phyloP scores from a whole-genome alignment of 2,888 invertebrate genomes.

The Ophion ellenae region DNA sequence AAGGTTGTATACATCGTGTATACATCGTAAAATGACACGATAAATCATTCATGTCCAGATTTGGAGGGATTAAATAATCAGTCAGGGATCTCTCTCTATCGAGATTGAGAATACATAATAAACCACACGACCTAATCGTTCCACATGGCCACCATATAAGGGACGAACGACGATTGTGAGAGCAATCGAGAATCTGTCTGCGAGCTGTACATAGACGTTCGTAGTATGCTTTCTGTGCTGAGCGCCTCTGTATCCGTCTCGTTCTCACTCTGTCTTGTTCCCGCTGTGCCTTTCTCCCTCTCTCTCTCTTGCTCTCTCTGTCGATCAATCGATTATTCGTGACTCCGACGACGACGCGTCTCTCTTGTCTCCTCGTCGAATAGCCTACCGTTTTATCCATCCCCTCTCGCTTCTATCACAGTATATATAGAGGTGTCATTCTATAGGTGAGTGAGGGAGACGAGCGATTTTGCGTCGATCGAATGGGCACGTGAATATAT shows the following conservation, averaged over 20 bases:
- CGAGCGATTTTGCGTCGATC: conserved; percentile 57
- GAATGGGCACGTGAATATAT: not conserved
- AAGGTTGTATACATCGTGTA: not conserved
- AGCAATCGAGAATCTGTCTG: conserved; percentile 59
- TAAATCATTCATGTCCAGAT: conserved; percentile 28
- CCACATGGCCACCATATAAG: conserved; percentile 4
- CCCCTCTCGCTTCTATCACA: conserved; percentile 21
- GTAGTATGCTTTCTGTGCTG: conserved; percentile 32
- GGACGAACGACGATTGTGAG: conserved; percentile 11
- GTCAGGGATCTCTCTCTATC: conserved; percentile 30
- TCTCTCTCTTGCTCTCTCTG: conserved; percentile 25
- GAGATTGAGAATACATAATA: conserved; percentile 41
- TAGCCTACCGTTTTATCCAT: conserved; percentile 54
- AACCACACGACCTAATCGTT: conserved; percentile 34
- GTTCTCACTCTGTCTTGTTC: too few species aligned
- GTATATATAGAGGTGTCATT: conserved; percentile 50
- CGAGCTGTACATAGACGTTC: conserved; percentile 42
- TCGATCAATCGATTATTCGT: conserved; percentile 63
- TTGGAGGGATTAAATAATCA: conserved; percentile 29
- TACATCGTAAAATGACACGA: conserved; percentile 17
- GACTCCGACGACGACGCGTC: conserved; percentile 57
- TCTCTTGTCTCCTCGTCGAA: conserved; percentile 58
- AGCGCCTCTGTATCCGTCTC: not conserved
- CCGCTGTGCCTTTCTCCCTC: not conserved
- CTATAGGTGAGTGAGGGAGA: conserved; percentile 36